Evolutionary conservation across 1,140 invertebrate species (phyloP), one percentile per base, ranked within the genome.

Genomic region (Dendrolimus kikuchii): DNA sequence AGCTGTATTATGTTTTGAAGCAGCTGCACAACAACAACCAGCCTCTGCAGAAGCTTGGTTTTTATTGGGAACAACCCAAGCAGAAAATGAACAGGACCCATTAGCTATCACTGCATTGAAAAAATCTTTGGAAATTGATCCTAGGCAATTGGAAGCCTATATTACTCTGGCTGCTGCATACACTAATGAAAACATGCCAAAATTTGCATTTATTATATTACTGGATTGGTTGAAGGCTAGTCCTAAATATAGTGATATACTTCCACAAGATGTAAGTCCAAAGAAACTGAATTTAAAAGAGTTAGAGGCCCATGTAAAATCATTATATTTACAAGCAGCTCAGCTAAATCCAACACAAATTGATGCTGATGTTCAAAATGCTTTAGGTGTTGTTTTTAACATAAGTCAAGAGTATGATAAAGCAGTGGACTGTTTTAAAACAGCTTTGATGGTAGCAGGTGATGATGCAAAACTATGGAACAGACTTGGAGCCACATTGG

Each of bases 381-480:
- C 96, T 47, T 87, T 99, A 5, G 98, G 98, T 6, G 95, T 99
- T 5, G 89, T 99, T 38, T 99, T 99, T 71, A 99, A 99, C 88
- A 89, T 99, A 7, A 95, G 94, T 41, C 93, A 93, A 45, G 97
- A 99, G 78, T 98, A 95, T 86, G 95, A 98, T 65, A 98, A 98
- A 89, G 98, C 98, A 36, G 94, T 94, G 4, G 98, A 99, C 88
- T 99, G 97, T 86, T 98, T 99, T 81, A 92, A 92, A 74, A 90
- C 96, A 41, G 98, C 98, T 1, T 79, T 99, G 6, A 92, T 93
- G 81, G 93, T 94, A 6, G 90, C 90, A 70, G 94, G 94, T 38
- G 89, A 97, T 64, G 96, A 99, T 92, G 93, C 96, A 5, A 92
- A 96, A 77, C 85, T 99, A 40, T 99, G 98, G 98, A 99, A 99